Base-by-base conservation (phyloP, 2,888 invertebrate species). In the Drosophila yooni region DNA sequence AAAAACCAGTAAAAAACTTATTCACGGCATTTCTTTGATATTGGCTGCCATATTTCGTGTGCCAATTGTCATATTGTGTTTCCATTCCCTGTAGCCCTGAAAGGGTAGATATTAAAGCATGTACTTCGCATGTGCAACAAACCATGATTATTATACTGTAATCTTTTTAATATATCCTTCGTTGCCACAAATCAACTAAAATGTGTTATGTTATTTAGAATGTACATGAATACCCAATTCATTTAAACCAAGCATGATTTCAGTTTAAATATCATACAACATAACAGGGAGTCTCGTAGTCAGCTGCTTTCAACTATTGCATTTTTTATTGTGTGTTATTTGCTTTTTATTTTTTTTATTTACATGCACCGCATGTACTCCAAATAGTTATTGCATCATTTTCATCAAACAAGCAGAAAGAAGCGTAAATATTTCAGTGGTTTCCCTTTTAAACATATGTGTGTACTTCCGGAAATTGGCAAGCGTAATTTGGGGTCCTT, bases 371-470 rank as follows among this genome's bases (percentile, higher is more conserved):
- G 53, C 63, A 63, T 69, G 60, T 50, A 68, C 66, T 63, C 58
- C 31, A 67, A 71, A 76, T 71, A 78, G 81, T 85, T 86, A 85
- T 79, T 71, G 61, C 81, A 81, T 64, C 53, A 70, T 64, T 76
- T 80, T 68, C 60, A 61, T 36, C 70, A 64, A 40, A 65, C 27
- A 38, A 50, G 29, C 48, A 31, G 25, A 71, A 58, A 63, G 43
- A 27, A 36, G 21, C 34, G 51, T 10, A 54, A 56, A 38, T 38
- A 50, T 69, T 63, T n/a, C 38, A 27, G 38, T 56, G 48, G 40
- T 56, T 56, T 36, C 34, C 38, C 38, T 34, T n/a, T 29, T 15
- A 52, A 3, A 21, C 0, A 21, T 18, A 13, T 50, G 11, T 48
- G 18, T 21, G 29, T 38, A 27, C 18, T 58, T 2, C 27, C 15